Evolutionary conservation across 2,113 vertebrate species (phyloP), one percentile per base, ranked within the genome.

Genomic region (Carlito syrichta): DNA sequence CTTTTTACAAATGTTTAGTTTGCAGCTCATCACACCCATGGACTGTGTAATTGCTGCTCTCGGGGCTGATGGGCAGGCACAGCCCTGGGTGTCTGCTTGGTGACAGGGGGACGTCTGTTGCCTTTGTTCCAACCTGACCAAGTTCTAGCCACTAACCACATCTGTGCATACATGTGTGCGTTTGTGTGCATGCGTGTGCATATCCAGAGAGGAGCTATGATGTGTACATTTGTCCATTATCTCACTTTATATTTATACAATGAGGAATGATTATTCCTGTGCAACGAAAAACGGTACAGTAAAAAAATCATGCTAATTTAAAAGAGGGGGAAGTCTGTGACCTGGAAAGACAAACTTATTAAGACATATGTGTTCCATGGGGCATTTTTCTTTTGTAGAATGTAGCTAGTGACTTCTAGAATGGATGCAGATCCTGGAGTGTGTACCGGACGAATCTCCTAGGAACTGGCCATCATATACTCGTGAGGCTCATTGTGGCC

Each of bases 1-100:
- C 96, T 96, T 98, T 98, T 98, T 97, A 97, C 97, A 98, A 98
- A 97, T 97, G 96, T 97, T 97, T 97, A 92, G 95, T 97, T 95
- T 96, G 90, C 92, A 96, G 95, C 97, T 97, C 96, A 96, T 97
- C 97, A 97, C 95, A 95, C 91, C 97, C 96, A 85, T 22, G 94
- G 96, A 92, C 96, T 96, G 93, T 96, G 88, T 96, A 97, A 97
- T 95, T 90, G 95, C 96, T 90, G 71, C 88, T 86, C 56, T 60
- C 0, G 5, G 84, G 78, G 94, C 96, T 92, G 92, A 68, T 52
- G 95, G 97, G 91, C 90, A 82, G 95, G 62, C 91, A n/a, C 78
- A 17, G 78, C 88, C 77, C 81, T 45, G 66, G 92, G 91, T 96
- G 76, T 95, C 95, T 86, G 76, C 93, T 48, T 63, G 88, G 91